These are phyloP conservation scores for Phallusia fumigata DNA, from an alignment of 23 tunicate species.

Conservation along the genomic window DNA sequence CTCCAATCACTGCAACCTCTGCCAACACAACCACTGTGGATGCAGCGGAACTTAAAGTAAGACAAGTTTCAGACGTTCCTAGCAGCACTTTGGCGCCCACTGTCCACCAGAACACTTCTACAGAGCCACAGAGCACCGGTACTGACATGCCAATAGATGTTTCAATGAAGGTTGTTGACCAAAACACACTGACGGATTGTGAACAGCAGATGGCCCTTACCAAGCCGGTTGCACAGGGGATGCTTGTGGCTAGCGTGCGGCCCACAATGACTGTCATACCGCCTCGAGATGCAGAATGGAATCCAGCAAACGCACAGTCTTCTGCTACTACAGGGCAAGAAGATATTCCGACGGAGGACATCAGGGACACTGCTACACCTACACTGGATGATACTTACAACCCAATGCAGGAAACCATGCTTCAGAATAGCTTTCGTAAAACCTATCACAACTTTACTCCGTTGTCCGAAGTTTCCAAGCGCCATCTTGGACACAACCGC, in stretches of 20 bases:
- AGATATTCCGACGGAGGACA: not conserved
- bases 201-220: no score
- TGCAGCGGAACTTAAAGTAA: not conserved
- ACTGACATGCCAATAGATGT: no score
- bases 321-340: not conserved
- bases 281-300: not conserved
- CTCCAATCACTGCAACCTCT: not conserved
- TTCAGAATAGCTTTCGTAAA: not conserved
- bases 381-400: slow-evolving; percentile 32
- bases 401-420: not conserved
- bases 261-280: not conserved
- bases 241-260: not conserved
- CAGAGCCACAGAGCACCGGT: no score
- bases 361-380: slow-evolving; percentile 23
- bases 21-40: not conserved
- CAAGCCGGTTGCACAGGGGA: not conserved
- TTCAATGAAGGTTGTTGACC: no score
- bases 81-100: no score
- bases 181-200: no score
- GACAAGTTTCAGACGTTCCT: no score
- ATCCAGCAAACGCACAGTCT: not conserved
- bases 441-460: slow-evolving; percentile 4
- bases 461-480: not conserved
- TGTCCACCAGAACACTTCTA: no score
- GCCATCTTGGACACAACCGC: not conserved